Evolutionary conservation across 2,113 vertebrate genomes (phyloP), one percentile per base, ranked within the genome.

Genomic region (Thinocorus orbignyianus): DNA sequence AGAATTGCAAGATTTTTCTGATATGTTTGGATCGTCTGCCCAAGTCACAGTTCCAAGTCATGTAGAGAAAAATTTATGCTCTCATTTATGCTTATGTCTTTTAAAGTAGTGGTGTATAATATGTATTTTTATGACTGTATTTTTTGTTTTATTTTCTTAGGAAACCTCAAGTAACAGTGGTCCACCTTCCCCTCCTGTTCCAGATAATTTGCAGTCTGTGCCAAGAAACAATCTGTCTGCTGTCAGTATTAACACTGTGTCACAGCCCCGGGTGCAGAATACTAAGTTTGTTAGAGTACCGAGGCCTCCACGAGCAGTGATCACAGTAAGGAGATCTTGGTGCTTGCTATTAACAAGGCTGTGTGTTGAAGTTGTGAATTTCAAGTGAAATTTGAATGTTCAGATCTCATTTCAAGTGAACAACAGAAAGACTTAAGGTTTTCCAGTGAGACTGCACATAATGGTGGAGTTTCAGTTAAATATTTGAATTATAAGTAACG

Each of bases 231-330:
- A 98, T 96, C 94, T 99, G 37, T 98, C 98, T 11, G 97, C 98
- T 46, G 98, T 99, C 96, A 99, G 98, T 96, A 98, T 99, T 97
- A 99, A 99, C 96, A 98, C 98, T 2, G 98, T 98, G 79, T 96
- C 95, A 84, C 99, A 98, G 82, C 90, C 98, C 4, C 98, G 99
- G 22, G 96, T 98, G 60, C 97, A 98, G 62, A 98, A 95, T 55
- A 98, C 96, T 49, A 99, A 99, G 97, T 99, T 99, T 87, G 77
- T 97, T 72, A 98, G 99, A 97, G 98, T 97, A 51, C 98, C 98
- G 2, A 98, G 98, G 42, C 92, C 97, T 31, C 97, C 98, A 87
- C 97, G 99, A 96, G 98, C 98, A 87, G 98, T 98, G 26, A 98
- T 98, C 81, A 97, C 98, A 94, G 98, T 98, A 98, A 97, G 96